Evolutionary conservation across 1,140 invertebrate species (phyloP).

Genomic region (Drosophila sulfurigaster): DNA sequence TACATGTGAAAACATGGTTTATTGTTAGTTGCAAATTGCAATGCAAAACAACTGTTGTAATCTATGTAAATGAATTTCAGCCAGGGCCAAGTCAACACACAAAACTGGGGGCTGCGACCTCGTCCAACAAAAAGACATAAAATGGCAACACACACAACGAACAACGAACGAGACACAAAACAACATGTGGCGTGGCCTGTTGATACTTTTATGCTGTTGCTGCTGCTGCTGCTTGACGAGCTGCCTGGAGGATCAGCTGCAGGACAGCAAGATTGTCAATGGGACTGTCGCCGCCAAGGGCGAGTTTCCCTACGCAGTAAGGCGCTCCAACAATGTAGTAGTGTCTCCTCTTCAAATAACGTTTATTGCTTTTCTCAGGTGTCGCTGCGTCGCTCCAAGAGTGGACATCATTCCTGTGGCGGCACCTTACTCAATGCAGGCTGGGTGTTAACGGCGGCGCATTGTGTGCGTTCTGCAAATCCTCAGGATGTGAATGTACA

Average conservation of each 20-base stretch:
- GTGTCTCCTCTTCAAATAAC: neutral
- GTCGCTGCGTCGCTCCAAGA: constrained; percentile 63
- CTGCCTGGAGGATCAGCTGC: neutral
- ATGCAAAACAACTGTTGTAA: constrained; percentile 2
- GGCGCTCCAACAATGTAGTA: neutral
- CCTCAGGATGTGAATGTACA: constrained; percentile 60
- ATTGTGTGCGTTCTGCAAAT: constrained; percentile 58
- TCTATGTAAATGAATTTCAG: constrained; percentile 27
- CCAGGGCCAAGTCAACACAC: constrained; percentile 18
- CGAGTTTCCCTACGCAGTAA: constrained; percentile 73
- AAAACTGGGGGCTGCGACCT: too few relatives aligned
- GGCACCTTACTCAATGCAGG: constrained; percentile 70
- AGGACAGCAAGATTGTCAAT: constrained; percentile 73
- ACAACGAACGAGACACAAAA: neutral
- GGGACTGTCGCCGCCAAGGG: constrained; percentile 60
- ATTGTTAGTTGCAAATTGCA: constrained; percentile 26
- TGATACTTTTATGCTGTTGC: neutral
- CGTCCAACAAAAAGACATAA: too few relatives aligned
- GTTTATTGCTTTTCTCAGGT: constrained; percentile 34
- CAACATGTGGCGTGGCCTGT: constrained; percentile 10
- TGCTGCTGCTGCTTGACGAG: neutral
- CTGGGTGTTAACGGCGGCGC: constrained; percentile 79
- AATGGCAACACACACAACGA: neutral
- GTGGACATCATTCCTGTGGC: constrained; percentile 78
- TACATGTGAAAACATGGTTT: constrained; percentile 10